Evolutionary conservation across 1,140 invertebrate species (phyloP).

Genomic region (Lepidurus apus): DNA sequence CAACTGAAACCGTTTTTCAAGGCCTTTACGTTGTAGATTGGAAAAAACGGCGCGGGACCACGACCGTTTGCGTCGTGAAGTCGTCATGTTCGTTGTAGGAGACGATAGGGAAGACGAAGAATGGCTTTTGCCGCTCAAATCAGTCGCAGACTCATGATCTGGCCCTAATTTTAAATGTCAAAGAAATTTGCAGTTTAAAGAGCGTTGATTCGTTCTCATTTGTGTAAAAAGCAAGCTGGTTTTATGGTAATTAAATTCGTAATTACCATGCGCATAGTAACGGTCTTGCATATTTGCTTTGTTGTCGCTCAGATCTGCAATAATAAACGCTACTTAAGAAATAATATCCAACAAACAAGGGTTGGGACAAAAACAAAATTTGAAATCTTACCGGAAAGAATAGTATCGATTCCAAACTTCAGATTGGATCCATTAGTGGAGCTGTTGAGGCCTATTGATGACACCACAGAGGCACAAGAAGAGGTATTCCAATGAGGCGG

Average conservation of each 20-base stretch:
- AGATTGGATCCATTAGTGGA: neutral
- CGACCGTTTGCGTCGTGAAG: conserved; percentile 62
- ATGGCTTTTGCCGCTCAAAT: neutral
- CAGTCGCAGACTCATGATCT: neutral
- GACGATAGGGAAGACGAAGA: neutral
- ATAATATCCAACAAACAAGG: neutral
- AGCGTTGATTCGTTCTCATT: neutral
- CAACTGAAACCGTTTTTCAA: conserved; percentile 56
- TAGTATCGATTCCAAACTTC: neutral
- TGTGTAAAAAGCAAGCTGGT: too few species aligned
- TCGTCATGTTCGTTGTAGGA: neutral
- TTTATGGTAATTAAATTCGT: neutral
- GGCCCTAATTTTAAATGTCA: neutral
- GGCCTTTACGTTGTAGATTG: conserved; percentile 57
- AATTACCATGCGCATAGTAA: neutral
- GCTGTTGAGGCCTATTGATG: neutral
- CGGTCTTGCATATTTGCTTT: neutral
- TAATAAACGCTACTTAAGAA: neutral
- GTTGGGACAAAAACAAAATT: neutral
- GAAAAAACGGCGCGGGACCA: conserved; percentile 87
- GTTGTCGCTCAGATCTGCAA: neutral
- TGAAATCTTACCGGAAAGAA: neutral
- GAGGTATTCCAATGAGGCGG: neutral
- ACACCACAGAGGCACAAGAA: neutral
- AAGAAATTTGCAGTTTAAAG: neutral